Base-by-base conservation (phyloP, 2,113 vertebrate species). In the Egretta garzetta region DNA sequence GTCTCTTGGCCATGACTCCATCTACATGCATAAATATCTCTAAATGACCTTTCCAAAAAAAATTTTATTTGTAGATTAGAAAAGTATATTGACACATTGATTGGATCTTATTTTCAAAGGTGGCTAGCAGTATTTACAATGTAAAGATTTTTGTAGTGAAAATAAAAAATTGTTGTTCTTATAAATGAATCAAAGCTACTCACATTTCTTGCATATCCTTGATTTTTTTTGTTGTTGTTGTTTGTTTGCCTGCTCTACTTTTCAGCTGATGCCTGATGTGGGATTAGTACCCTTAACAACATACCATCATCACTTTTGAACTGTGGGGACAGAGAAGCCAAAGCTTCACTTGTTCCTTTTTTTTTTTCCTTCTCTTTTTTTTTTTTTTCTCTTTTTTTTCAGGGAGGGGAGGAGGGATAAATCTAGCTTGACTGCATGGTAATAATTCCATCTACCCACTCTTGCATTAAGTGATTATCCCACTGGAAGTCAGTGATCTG, bases 391-490 rank as follows among this genome's bases (percentile, higher is more conserved):
- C 32, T 45, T 10, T 21, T 19, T 14, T 37, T 27, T 43, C 5
- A 30, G 39, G 47, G n/a, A 45, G 2, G 21, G 49, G 53, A 87
- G 80, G 93, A 92, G 76, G 74, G 67, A 50, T 96, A 97, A 93
- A 56, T 95, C 96, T 96, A 94, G 55, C 76, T 97, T 93, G 85
- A 96, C 92, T 97, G 91, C 82, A 95, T 97, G 80, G 81, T 94
- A 94, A 95, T 98, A 97, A 98, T 98, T 98, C 93, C 62, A 94
- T 96, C 93, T 97, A 94, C 66, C 86, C 89, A 91, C 76, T 97
- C 94, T 97, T 97, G 80, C 56, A 97, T 97, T 97, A 97, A 97
- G 83, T 97, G 94, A 97, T 98, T 97, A 98, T 97, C 95, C 90
- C 81, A 83, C 90, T 97, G 95, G 91, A 97, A 97, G 93, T 97